Percentiles rank a stretch among this genome's conserved stretches.
phyloP scores from a whole-genome alignment of 1,140 invertebrate genomes.

The Bombyx mandarina region DNA sequence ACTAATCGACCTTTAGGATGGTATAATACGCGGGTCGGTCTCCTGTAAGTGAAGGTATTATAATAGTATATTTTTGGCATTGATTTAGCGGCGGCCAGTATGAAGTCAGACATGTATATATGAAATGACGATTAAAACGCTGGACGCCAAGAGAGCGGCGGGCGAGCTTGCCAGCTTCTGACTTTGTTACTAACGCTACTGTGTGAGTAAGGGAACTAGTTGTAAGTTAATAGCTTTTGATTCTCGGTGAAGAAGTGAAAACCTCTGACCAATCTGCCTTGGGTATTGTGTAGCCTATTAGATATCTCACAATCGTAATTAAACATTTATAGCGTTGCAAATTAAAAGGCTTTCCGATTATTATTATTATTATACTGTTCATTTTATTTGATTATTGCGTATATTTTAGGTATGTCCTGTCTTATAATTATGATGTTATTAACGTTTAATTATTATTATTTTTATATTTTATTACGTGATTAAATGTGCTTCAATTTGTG shows the following conservation, averaged over 20 bases:
- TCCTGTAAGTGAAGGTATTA: slow-evolving; percentile 14
- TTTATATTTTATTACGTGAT: slow-evolving; percentile 60
- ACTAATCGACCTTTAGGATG: slow-evolving; percentile 23
- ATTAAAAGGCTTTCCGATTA: slow-evolving; percentile 47
- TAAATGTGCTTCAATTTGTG: slow-evolving; percentile 62
- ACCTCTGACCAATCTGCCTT: slow-evolving; percentile 67
- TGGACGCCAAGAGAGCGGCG: slow-evolving; percentile 31
- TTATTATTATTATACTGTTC: slow-evolving; percentile 39
- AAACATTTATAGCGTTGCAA: slow-evolving; percentile 63
- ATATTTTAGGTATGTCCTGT: slow-evolving; percentile 17
- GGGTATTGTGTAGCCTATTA: slow-evolving; percentile 63
- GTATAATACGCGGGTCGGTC: slow-evolving; percentile 9
- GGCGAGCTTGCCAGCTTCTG: slow-evolving; percentile 54
- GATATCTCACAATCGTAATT: slow-evolving; percentile 48
- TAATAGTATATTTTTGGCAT: slow-evolving; percentile 55
- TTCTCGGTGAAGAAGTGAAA: slow-evolving; percentile 53
- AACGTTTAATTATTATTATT: slow-evolving; percentile 27
- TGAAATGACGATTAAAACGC: slow-evolving; percentile 36
- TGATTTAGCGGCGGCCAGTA: slow-evolving; percentile 22
- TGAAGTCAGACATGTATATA: slow-evolving; percentile 55
- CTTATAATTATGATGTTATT: slow-evolving; percentile 43
- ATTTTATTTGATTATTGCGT: slow-evolving; percentile 8
- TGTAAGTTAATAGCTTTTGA: slow-evolving; percentile 57
- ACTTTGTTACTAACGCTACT: slow-evolving; percentile 47
- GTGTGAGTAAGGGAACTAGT: slow-evolving; percentile 42